phyloP scores from a whole-genome alignment of 2,888 invertebrate genomes.

The Fabriciana adippe region DNA sequence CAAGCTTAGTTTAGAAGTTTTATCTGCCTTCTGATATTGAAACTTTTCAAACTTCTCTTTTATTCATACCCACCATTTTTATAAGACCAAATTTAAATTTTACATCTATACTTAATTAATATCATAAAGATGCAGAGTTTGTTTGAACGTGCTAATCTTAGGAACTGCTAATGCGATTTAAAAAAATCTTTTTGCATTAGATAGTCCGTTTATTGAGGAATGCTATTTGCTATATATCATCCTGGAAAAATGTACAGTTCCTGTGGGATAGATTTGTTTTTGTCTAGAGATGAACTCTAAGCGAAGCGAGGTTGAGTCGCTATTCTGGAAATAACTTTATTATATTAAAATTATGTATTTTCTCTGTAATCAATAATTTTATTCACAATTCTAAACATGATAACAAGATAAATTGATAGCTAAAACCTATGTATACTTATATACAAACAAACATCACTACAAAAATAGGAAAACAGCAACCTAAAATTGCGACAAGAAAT shows the following conservation, averaged over 20 bases:
- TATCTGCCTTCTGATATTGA: conserved; percentile 26
- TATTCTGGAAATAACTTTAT: background rate
- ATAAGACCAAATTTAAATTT: background rate
- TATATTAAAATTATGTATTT: background rate
- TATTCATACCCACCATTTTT: background rate
- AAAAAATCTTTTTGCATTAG: no score
- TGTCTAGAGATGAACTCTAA: no score
- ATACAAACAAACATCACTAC: conserved; percentile 75
- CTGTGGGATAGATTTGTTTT: no score
- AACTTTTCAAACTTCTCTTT: conserved; percentile 20
- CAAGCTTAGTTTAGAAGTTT: conserved; percentile 37
- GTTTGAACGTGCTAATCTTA: no score
- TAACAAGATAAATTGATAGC: conserved; percentile 68
- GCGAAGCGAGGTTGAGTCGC: no score
- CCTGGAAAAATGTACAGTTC: no score
- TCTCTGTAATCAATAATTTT: conserved; percentile 46
- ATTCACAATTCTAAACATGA: conserved; percentile 62
- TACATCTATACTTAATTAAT: background rate
- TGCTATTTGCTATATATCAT: no score
- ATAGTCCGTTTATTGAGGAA: no score
- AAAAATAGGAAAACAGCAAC: conserved; percentile 50
- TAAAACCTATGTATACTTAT: conserved; percentile 82
- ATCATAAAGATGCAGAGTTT: no score
- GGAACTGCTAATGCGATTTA: no score
- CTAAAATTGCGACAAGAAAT: conserved; percentile 13